phyloP scores from a whole-genome alignment of 2,113 vertebrate species.

The Piaya cayana region DNA sequence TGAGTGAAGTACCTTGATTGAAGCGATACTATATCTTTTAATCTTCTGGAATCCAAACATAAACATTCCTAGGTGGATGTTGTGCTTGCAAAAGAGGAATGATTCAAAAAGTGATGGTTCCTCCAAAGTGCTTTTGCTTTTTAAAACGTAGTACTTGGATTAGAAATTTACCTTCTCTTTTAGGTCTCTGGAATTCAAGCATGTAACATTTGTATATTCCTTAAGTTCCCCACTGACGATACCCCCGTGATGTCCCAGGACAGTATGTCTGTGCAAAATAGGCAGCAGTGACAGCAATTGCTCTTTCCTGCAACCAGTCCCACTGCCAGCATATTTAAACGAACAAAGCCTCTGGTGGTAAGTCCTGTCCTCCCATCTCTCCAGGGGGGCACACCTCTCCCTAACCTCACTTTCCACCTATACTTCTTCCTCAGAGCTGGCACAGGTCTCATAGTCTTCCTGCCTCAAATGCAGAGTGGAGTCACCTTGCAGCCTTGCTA shows the following conservation, averaged over 20 bases:
- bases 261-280: rapidly evolving
- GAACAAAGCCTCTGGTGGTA: not conserved
- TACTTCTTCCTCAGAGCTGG: not conserved
- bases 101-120: not conserved
- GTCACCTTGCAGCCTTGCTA: not conserved
- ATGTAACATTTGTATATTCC: rapidly evolving
- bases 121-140: not conserved
- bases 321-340: not conserved
- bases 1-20: not conserved
- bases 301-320: not conserved
- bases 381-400: not conserved
- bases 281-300: rapidly evolving
- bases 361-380: not conserved
- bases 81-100: not conserved
- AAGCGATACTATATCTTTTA: not conserved
- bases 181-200: not conserved
- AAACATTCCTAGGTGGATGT: not conserved
- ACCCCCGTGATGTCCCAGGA: not conserved
- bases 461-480: not conserved
- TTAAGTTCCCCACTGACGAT: rapidly evolving
- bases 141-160: not conserved
- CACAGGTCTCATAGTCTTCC: not conserved
- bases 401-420: not conserved
- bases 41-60: not conserved
- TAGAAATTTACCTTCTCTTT: not conserved